These are phyloP conservation scores for Thrips palmi DNA, from an alignment of 1,140 invertebrate species.

Conservation along the genomic window DNA sequence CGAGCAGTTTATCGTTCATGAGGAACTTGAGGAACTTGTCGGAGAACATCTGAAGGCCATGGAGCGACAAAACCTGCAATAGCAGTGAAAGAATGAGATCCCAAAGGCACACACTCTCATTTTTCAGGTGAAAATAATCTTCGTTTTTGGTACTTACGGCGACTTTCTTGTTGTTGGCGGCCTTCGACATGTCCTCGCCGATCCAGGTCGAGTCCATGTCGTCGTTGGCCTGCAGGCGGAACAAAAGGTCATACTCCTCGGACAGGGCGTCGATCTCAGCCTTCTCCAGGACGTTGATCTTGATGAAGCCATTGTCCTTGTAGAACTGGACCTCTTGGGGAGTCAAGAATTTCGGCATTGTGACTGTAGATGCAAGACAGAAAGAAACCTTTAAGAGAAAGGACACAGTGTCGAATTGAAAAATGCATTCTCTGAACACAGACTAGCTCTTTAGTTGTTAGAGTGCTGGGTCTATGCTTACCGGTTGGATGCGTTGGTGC, in stretches of 20 bases:
- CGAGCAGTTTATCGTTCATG: constrained; percentile 31
- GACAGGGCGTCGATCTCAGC: constrained; percentile 28
- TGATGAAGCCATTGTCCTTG: constrained; percentile 29
- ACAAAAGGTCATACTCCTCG: constrained; percentile 27
- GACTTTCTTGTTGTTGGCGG: constrained; percentile 20
- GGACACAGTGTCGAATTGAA: no score
- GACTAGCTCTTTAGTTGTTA: no score
- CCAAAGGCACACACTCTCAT: constrained; percentile 7
- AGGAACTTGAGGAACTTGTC: constrained; percentile 32
- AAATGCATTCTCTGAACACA: no score
- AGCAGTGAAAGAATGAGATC: background rate
- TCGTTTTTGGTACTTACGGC: constrained; percentile 19
- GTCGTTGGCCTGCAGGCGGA: constrained; percentile 18
- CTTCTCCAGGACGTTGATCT: constrained; percentile 25
- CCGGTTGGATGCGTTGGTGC: no score
- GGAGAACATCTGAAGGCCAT: constrained; percentile 37
- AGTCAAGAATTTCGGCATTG: constrained; percentile 25
- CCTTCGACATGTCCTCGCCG: constrained; percentile 26
- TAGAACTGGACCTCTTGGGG: constrained; percentile 27
- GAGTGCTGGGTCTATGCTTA: no score
- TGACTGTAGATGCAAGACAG: no score
- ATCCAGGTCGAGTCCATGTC: constrained; percentile 29
- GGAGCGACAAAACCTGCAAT: constrained; percentile 29
- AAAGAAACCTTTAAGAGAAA: no score
- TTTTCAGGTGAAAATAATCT: constrained; percentile 2